These are phyloP conservation scores for Microctonus brassicae DNA, from an alignment of 2,888 invertebrate species.

Conservation along the genomic window DNA sequence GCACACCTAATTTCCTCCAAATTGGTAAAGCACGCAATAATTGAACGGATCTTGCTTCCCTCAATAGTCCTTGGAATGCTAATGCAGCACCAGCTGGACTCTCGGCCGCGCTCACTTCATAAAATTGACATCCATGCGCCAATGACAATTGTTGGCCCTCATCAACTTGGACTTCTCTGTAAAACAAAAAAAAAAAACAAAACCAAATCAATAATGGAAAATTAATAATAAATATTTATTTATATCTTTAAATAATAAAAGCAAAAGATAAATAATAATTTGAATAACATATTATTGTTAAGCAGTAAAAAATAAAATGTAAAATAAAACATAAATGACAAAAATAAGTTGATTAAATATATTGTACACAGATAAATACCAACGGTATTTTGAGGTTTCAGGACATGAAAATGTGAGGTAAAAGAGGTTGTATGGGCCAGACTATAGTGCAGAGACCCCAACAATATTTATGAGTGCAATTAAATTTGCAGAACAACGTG, in stretches of 20 bases:
- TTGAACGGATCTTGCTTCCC: conserved; percentile 84
- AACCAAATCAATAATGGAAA: conserved; percentile 60
- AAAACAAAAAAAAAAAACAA: not conserved
- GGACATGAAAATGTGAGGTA: conserved; percentile 6
- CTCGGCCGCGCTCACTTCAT: conserved; percentile 88
- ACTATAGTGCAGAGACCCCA: conserved; percentile 6
- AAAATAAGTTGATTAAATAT: conserved; percentile 7
- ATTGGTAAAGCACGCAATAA: conserved; percentile 78
- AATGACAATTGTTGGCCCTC: conserved; percentile 85
- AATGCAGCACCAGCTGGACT: conserved; percentile 85
- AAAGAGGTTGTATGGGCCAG: not conserved
- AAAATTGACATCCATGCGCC: conserved; percentile 85
- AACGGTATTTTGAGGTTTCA: conserved; percentile 14
- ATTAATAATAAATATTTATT: not conserved
- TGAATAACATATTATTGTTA: too few relatives aligned
- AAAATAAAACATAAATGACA: not conserved
- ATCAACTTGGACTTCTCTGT: conserved; percentile 82
- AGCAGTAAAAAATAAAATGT: not conserved
- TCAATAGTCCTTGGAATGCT: conserved; percentile 82
- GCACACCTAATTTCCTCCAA: conserved; percentile 80
- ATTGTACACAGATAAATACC: not conserved
- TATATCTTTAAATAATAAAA: not conserved
- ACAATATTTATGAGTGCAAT: conserved; percentile 64
- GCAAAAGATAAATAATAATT: not conserved
- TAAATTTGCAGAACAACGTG: conserved; percentile 58